Conservation (phyloP, 1,140 invertebrate genomes). For the Aplysia californica region DNA sequence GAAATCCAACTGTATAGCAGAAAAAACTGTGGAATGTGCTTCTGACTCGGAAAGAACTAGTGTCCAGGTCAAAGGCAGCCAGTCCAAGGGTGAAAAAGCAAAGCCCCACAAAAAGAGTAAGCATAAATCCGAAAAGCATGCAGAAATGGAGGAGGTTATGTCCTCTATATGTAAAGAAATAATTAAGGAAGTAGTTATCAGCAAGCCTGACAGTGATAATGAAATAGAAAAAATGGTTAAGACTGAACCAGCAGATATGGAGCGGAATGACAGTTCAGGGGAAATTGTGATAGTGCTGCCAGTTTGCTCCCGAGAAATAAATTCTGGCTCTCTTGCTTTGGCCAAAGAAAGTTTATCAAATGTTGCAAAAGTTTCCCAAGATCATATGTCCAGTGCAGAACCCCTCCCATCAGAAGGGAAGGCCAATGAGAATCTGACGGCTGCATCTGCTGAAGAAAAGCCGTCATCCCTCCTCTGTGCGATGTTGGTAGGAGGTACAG, state of each 20-base stretch:
- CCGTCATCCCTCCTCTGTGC: slow-evolving; percentile 33
- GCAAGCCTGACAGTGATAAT: background rate
- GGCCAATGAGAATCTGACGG: too few relatives aligned
- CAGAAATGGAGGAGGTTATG: background rate
- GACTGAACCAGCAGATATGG: background rate
- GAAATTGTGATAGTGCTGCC: too few relatives aligned
- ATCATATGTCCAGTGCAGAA: too few relatives aligned
- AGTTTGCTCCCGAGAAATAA: background rate
- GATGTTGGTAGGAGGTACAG: slow-evolving; percentile 32
- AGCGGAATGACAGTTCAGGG: too few relatives aligned
- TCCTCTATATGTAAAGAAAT: slow-evolving; percentile 12
- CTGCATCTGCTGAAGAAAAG: too few relatives aligned
- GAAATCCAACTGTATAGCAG: too few relatives aligned
- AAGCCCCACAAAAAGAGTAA: background rate
- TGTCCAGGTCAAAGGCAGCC: too few relatives aligned
- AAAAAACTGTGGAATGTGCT: too few relatives aligned
- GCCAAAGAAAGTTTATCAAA: background rate
- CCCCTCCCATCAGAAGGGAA: too few relatives aligned
- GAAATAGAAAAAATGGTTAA: background rate
- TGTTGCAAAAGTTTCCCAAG: too few relatives aligned
- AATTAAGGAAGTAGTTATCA: background rate
- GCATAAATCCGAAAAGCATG: background rate
- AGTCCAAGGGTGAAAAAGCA: background rate
- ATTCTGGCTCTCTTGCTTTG: background rate
- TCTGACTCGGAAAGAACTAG: too few relatives aligned